Evolutionary conservation across 2,113 vertebrate genomes (phyloP).

Genomic region (Taurulus bubalis): DNA sequence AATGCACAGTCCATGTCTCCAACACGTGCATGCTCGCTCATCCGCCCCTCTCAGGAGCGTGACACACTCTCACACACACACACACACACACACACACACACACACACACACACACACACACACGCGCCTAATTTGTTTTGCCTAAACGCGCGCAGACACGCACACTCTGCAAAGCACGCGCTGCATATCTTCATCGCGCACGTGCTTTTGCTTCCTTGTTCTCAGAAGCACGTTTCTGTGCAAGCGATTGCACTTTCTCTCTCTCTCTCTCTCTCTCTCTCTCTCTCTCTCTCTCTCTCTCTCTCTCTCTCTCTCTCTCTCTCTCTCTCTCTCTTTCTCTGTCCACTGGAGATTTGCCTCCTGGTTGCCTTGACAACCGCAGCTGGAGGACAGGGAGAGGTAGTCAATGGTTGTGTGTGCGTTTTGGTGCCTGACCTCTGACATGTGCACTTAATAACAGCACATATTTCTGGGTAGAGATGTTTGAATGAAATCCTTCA

Average conservation of each 20-base stretch:
- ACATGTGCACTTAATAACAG: neutral
- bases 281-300: neutral
- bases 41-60: neutral
- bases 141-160: neutral
- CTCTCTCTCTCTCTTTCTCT: constrained; percentile 1
- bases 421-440: neutral
- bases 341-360: constrained; percentile 71
- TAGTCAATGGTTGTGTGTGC: constrained; percentile 25
- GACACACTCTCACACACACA: neutral
- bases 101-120: neutral
- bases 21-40: neutral
- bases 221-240: constrained; percentile 49
- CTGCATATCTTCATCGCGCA: constrained; percentile 34
- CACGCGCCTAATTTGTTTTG: no score
- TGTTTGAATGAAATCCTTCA: neutral
- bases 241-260: constrained; percentile 48
- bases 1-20: neutral
- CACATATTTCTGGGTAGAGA: neutral
- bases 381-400: constrained; percentile 50
- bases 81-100: neutral
- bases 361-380: constrained; percentile 78
- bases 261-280: neutral
- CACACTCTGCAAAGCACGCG: constrained; percentile 21
- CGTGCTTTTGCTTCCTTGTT: neutral
- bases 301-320: neutral